These are phyloP conservation scores for Gambusia holbrooki DNA, from an alignment of 2,113 vertebrate genomes.

Conservation along the genomic window DNA sequence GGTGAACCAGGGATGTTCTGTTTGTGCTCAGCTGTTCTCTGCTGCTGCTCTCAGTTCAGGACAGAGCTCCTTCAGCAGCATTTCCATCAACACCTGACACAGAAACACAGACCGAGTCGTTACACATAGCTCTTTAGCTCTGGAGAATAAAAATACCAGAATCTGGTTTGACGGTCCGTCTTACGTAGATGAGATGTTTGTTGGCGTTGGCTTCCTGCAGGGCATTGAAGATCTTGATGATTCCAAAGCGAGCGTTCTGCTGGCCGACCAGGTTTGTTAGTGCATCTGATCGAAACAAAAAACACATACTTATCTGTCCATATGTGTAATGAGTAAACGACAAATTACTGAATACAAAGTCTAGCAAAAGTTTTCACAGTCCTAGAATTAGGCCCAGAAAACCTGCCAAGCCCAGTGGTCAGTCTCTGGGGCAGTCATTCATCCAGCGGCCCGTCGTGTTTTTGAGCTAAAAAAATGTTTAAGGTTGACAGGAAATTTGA, in stretches of 20 bases:
- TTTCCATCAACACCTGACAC: conserved; percentile 90
- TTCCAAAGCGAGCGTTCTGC: conserved; percentile 94
- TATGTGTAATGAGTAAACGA: no score
- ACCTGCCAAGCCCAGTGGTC: no score
- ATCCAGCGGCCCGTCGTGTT: no score
- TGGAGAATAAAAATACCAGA: no score
- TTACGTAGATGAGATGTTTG: conserved; percentile 97
- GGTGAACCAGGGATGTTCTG: neutral
- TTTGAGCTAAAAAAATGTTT: no score
- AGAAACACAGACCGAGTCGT: neutral
- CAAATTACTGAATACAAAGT: no score
- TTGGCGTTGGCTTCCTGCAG: conserved; percentile 95
- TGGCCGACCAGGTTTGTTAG: conserved; percentile 96
- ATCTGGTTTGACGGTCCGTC: conserved; percentile 43
- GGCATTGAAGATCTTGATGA: conserved; percentile 96
- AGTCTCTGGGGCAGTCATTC: no score
- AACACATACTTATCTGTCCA: no score
- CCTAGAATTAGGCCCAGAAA: no score
- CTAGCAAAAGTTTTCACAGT: no score
- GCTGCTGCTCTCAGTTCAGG: conserved; percentile 88
- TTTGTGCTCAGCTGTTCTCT: conserved; percentile 81
- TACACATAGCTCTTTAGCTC: neutral
- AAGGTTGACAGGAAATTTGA: no score
- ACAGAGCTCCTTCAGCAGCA: conserved; percentile 92
- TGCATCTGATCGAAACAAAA: conserved; percentile 79